Conservation (phyloP, 2,113 vertebrate species). For the Xiphophorus couchianus region DNA sequence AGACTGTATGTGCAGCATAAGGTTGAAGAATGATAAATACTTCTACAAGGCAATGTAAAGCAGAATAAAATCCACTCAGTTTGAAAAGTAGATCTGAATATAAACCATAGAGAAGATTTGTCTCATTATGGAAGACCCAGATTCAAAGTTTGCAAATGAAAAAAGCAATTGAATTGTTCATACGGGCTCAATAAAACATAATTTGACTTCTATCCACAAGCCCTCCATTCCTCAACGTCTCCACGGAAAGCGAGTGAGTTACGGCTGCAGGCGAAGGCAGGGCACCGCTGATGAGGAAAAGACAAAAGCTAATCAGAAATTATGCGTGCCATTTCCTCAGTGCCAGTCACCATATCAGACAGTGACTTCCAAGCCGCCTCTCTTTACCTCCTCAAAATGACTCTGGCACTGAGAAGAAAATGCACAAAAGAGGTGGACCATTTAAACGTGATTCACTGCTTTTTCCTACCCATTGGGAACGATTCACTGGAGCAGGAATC, state of each 20-base stretch:
- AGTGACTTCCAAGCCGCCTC: slow-evolving; percentile 28
- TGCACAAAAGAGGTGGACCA: slow-evolving; percentile 17
- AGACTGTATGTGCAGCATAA: background rate
- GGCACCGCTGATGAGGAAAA: slow-evolving; percentile 58
- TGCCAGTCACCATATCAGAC: slow-evolving; percentile 58
- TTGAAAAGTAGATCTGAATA: slow-evolving; percentile 9
- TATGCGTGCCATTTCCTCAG: slow-evolving; percentile 52
- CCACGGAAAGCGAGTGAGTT: slow-evolving; percentile 14
- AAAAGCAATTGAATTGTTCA: slow-evolving; percentile 44
- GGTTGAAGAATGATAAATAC: background rate
- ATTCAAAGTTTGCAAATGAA: slow-evolving; percentile 26
- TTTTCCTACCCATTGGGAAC: background rate
- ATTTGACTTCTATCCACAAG: slow-evolving; percentile 9
- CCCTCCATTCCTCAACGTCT: background rate
- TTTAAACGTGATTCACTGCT: slow-evolving; percentile 18
- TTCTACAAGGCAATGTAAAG: background rate
- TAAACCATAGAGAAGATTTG: slow-evolving; percentile 26
- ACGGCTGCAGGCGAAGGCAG: slow-evolving; percentile 19
- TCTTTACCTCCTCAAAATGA: slow-evolving; percentile 10
- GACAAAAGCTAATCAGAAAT: slow-evolving; percentile 67
- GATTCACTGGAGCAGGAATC: slow-evolving; percentile 31
- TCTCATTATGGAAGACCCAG: slow-evolving; percentile 26
- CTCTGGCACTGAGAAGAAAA: background rate
- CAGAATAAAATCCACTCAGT: slow-evolving; percentile 4
- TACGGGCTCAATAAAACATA: slow-evolving; percentile 37